Percentiles rank a stretch among this genome's conserved stretches.
phyloP scores from a whole-genome alignment of 53 echinoderm and acorn worm genomes.

The Paracentrotus lividus region DNA sequence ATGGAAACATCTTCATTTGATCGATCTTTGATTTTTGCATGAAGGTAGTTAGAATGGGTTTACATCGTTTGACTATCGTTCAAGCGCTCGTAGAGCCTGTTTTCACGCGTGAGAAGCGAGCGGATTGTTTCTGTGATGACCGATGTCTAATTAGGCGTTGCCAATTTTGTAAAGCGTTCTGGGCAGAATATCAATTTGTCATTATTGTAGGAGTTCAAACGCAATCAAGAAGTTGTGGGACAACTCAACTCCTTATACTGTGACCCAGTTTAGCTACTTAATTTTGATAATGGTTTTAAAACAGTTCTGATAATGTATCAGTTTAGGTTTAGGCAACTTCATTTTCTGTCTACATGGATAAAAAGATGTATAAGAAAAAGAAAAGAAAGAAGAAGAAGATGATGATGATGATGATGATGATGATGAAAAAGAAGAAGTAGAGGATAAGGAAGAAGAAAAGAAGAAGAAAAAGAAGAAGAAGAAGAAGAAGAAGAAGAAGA shows the following conservation, averaged over 20 bases:
- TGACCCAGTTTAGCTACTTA: too few relatives aligned
- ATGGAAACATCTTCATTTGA: slow-evolving; percentile 17
- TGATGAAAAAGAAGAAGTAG: not conserved
- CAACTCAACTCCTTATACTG: too few relatives aligned
- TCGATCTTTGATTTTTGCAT: slow-evolving; percentile 42
- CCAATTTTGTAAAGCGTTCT: not conserved
- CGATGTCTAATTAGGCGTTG: slow-evolving; percentile 1
- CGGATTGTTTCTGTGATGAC: not conserved
- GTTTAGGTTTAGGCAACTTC: too few relatives aligned
- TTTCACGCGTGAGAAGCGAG: not conserved
- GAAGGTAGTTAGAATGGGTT: slow-evolving; percentile 17
- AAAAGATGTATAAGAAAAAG: not conserved
- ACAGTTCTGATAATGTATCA: too few relatives aligned
- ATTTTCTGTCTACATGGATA: too few relatives aligned
- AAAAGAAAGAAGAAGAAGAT: not conserved
- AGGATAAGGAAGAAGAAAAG: not conserved
- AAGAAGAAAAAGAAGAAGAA: not conserved
- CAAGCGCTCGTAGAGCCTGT: too few relatives aligned
- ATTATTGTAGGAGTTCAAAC: not conserved
- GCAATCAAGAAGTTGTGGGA: not conserved
- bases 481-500: not conserved
- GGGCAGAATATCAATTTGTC: not conserved
- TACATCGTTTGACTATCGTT: not conserved
- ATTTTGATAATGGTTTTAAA: too few relatives aligned
- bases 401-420: not conserved